phyloP scores from a whole-genome alignment of 2,797 vertebrate genomes.

The Microctenopoma steveboyesi region DNA sequence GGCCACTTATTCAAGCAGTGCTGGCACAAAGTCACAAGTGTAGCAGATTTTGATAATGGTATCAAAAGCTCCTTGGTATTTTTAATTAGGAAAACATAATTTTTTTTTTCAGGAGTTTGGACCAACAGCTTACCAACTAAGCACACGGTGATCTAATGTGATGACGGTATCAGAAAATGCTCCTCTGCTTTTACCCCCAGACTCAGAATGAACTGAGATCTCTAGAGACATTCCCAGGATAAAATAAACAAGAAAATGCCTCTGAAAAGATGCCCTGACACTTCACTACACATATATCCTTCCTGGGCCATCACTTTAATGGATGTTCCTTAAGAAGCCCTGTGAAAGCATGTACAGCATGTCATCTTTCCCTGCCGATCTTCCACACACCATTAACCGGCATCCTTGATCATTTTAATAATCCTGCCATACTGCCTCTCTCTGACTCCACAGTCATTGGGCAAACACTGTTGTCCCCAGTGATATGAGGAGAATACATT shows the following conservation, averaged over 20 bases:
- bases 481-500: slow-evolving; percentile 70
- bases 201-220: slow-evolving; percentile 57
- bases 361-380: slow-evolving; percentile 61
- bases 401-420: slow-evolving; percentile 76
- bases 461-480: slow-evolving; percentile 73
- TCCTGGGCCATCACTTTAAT: slow-evolving; percentile 59
- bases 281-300: slow-evolving; percentile 32
- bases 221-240: slow-evolving; percentile 56
- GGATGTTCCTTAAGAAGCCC: slow-evolving; percentile 57
- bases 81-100: not conserved
- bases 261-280: slow-evolving; percentile 56
- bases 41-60: not conserved
- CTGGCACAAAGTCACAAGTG: not conserved
- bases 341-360: slow-evolving; percentile 57
- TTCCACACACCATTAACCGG: slow-evolving; percentile 70
- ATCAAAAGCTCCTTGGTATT: not conserved
- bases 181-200: slow-evolving; percentile 39
- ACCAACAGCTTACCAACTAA: not conserved
- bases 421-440: slow-evolving; percentile 65
- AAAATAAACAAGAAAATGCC: slow-evolving; percentile 67
- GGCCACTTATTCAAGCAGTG: not conserved
- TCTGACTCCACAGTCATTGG: slow-evolving; percentile 60
- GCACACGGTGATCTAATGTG: not conserved
- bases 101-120: not conserved
- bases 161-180: too few species aligned